Evolutionary conservation across 2,888 invertebrate species (phyloP), one percentile per base, ranked within the genome.

Genomic region (Baronia brevicornis): DNA sequence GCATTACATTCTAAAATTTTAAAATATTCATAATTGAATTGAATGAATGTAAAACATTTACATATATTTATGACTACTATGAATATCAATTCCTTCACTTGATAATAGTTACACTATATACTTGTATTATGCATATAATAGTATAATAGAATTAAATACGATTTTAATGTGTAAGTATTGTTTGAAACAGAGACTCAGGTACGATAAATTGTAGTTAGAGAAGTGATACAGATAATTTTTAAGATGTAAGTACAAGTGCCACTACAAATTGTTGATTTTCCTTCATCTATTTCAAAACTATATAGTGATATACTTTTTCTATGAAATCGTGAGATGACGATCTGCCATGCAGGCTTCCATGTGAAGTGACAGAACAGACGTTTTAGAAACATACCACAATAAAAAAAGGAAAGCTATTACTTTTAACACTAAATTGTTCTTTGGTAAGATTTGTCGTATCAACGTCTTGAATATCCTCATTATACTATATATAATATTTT

Each of bases 21-120:
- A 2, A 29, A 14, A 24, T 17, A 29, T 25, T 19, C 23, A 8
- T 19, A 9, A 31, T 19, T 10, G 14, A 31, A 20, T 17, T 7
- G 27, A 23, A 23, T 13, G 14, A 14, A 25, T 26, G 6, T 26
- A 21, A 29, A 15, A 21, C 11, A 10, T 4, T 23, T 24, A 34
- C 28, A 19, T 36, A 22, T 21, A 9, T 29, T 29, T 31, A 23
- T 28, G 31, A 36, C 19, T 28, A 14, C 17, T 23, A 14, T 54
- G 45, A 54, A 52, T 53, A 65, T 72, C 71, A 72, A 72, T 72
- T 72, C 74, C 74, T 63, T 72, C 52, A 55, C 51, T 62, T 62
- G 54, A 60, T 61, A 56, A 51, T 52, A 43, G 48, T 51, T n/a
- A n/a, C n/a, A 54, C 51, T 45, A 42, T 42, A 31, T 24, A 22